These are phyloP conservation scores for Proterorhinus semilunaris DNA, from an alignment of 2,113 vertebrate species.

Conservation along the genomic window DNA sequence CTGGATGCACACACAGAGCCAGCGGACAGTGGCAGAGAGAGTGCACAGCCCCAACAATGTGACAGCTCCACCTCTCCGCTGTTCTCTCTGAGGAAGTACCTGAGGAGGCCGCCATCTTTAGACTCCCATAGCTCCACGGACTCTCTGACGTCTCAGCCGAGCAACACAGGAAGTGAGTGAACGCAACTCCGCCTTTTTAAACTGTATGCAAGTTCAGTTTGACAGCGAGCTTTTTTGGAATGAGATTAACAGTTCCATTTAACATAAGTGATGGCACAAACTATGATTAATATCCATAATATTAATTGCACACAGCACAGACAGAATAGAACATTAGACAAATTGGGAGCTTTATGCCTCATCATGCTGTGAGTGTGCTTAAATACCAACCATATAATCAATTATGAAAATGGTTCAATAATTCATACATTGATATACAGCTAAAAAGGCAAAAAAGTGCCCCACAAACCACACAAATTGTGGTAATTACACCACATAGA, in stretches of 20 bases:
- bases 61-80: conserved; percentile 37
- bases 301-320: conserved; percentile 43
- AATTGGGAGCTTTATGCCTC: conserved; percentile 53
- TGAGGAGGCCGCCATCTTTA: conserved; percentile 48
- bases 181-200: not conserved
- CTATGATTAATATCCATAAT: conserved; percentile 42
- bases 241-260: conserved; percentile 39
- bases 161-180: conserved; percentile 68
- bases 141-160: conserved; percentile 54
- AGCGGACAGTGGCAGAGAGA: conserved; percentile 20
- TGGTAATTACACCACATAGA: conserved; percentile 38
- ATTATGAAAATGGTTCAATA: conserved; percentile 71
- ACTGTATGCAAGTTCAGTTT: not conserved
- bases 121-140: conserved; percentile 31
- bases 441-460: conserved; percentile 47
- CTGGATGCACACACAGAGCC: conserved; percentile 33
- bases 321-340: conserved; percentile 47
- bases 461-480: conserved; percentile 43
- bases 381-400: conserved; percentile 59
- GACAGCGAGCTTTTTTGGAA: conserved; percentile 1
- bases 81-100: conserved; percentile 62
- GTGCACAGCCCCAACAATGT: conserved; percentile 13
- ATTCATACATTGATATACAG: conserved; percentile 62
- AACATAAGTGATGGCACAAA: conserved; percentile 41
- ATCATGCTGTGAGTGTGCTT: conserved; percentile 54